These are phyloP conservation scores for Phyllotreta cruciferae DNA, from an alignment of 2,888 invertebrate genomes.

Conservation along the genomic window DNA sequence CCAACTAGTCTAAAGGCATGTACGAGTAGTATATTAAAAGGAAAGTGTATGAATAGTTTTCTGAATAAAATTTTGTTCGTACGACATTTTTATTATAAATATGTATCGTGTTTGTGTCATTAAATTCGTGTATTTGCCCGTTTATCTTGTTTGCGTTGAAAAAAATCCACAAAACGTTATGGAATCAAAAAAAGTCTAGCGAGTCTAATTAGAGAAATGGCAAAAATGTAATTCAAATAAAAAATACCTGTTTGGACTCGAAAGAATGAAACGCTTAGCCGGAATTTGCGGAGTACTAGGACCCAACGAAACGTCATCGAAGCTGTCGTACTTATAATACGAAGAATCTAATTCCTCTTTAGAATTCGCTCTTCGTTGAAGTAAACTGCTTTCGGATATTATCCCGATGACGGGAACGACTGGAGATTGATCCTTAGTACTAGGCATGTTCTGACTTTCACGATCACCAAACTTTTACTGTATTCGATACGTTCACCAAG, in stretches of 20 bases:
- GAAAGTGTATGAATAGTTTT: too few species aligned
- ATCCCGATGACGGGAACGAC: constrained; percentile 50
- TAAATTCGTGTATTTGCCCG: background rate
- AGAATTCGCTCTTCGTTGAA: constrained; percentile 51
- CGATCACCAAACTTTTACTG: background rate
- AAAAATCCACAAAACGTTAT: background rate
- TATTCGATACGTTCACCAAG: too few species aligned
- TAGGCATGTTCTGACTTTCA: constrained; percentile 33
- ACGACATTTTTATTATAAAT: too few species aligned
- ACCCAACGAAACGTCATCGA: constrained; percentile 47
- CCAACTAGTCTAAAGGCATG: constrained; percentile 12
- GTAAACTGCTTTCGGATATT: constrained; percentile 49
- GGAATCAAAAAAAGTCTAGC: too few species aligned
- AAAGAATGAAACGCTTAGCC: constrained; percentile 23
- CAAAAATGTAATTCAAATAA: background rate
- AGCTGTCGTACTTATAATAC: constrained; percentile 46
- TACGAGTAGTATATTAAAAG: too few species aligned
- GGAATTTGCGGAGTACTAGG: constrained; percentile 24
- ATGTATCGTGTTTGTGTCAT: background rate
- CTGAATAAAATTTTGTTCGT: too few species aligned
- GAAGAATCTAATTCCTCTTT: constrained; percentile 44
- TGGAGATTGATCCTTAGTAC: constrained; percentile 52
- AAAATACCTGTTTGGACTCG: constrained; percentile 31
- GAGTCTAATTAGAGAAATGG: background rate
- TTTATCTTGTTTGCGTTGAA: constrained; percentile 4